Conservation (phyloP, 2,113 vertebrate species). For the Thomomys bottae region DNA sequence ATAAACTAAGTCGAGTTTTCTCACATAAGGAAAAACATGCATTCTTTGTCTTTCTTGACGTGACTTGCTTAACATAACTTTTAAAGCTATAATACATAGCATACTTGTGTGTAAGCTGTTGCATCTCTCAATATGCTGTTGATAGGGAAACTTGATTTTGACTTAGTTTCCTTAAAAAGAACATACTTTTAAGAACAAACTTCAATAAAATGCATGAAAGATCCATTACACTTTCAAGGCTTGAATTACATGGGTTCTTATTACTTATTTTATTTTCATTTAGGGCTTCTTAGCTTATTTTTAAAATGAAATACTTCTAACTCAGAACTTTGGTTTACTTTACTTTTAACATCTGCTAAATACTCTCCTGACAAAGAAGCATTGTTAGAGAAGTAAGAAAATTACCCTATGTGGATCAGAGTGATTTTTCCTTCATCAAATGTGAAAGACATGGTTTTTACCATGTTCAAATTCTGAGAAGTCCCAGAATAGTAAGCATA, state of each 20-base stretch:
- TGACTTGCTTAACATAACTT: neutral
- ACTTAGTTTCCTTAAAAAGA: neutral
- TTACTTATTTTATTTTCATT: constrained; percentile 20
- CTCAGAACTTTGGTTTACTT: neutral
- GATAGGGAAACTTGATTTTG: constrained; percentile 23
- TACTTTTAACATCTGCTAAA: constrained; percentile 3
- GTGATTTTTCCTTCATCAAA: neutral
- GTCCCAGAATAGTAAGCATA: neutral
- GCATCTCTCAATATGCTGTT: no score
- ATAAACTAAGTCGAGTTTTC: no score
- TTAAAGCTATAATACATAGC: neutral
- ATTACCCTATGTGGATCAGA: neutral
- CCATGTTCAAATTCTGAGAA: constrained; percentile 44
- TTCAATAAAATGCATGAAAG: neutral
- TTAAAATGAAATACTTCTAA: constrained; percentile 1
- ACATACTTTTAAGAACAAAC: neutral
- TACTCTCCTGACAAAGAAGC: neutral
- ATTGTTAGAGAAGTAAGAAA: constrained; percentile 48
- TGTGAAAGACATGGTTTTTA: constrained; percentile 21
- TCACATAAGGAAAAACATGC: no score
- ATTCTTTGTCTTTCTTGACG: no score
- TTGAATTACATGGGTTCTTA: constrained; percentile 27
- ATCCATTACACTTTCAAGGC: neutral
- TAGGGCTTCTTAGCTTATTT: neutral
- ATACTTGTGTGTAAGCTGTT: no score